phyloP scores from a whole-genome alignment of 2,113 vertebrate genomes.

The Chaetura pelagica region DNA sequence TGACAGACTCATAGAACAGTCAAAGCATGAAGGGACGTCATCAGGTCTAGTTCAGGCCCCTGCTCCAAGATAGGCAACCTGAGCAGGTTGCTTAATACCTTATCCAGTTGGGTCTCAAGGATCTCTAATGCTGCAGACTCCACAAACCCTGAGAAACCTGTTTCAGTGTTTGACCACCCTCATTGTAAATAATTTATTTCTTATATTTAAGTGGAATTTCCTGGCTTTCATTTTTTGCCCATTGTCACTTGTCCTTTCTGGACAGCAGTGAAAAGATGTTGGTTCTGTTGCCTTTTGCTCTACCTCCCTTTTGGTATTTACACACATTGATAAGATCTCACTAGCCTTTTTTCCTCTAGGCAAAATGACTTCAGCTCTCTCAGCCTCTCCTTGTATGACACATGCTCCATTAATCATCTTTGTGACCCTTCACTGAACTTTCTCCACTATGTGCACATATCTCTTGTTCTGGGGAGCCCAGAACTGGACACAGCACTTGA shows the following conservation, averaged over 20 bases:
- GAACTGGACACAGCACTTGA: background rate
- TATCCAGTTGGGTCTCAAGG: background rate
- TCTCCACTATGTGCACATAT: background rate
- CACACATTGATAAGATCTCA: background rate
- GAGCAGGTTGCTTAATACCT: background rate
- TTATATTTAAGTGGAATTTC: background rate
- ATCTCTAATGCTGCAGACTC: background rate
- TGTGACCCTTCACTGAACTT: background rate
- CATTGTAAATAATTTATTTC: background rate
- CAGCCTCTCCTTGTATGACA: background rate
- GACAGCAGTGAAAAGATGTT: background rate
- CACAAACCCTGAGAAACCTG: background rate
- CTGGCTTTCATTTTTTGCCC: background rate
- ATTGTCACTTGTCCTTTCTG: background rate
- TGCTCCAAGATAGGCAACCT: background rate
- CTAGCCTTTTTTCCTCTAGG: background rate
- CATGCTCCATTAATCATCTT: background rate
- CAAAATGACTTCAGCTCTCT: background rate
- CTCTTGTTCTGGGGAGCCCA: background rate
- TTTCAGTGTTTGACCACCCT: background rate
- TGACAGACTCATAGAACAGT: background rate
- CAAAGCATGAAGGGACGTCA: background rate
- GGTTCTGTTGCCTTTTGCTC: background rate
- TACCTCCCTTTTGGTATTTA: background rate
- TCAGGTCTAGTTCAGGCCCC: background rate